These are phyloP conservation scores for Eupithecia centaureata DNA, from an alignment of 2,888 invertebrate genomes.

Conservation along the genomic window DNA sequence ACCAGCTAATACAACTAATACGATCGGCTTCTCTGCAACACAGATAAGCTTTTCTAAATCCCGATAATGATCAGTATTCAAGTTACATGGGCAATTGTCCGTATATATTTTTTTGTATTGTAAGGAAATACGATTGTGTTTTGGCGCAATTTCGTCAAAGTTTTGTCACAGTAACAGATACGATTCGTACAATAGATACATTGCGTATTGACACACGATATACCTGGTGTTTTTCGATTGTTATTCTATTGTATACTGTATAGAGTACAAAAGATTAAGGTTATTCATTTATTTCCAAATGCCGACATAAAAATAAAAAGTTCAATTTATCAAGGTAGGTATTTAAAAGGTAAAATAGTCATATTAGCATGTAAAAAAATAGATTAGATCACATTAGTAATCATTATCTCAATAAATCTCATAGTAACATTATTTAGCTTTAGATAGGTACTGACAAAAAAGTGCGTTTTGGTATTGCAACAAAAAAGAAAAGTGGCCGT, in stretches of 20 bases:
- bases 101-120: slow-evolving; percentile 58
- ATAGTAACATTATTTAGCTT: background rate
- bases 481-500: slow-evolving; percentile 23
- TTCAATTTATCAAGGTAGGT: too few relatives aligned
- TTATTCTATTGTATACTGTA: slow-evolving; percentile 50
- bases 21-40: slow-evolving; percentile 73
- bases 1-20: slow-evolving; percentile 55
- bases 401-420: too few relatives aligned
- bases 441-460: background rate
- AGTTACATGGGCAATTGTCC: slow-evolving; percentile 77
- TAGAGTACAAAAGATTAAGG: slow-evolving; percentile 61
- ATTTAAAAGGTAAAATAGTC: too few relatives aligned
- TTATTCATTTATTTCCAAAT: slow-evolving; percentile 58
- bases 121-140: slow-evolving; percentile 78
- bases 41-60: slow-evolving; percentile 74
- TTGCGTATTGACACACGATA: slow-evolving; percentile 78
- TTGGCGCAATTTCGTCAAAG: slow-evolving; percentile 70
- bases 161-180: slow-evolving; percentile 77
- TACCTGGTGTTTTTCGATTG: slow-evolving; percentile 73
- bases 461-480: background rate
- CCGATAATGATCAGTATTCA: slow-evolving; percentile 81
- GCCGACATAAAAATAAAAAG: too few relatives aligned
- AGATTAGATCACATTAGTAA: too few relatives aligned
- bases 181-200: slow-evolving; percentile 71
- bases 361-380: too few relatives aligned